A percentile compares a stretch with the other conserved stretches of the same genome.
phyloP scores from a whole-genome alignment of 2,797 vertebrate genomes.

The Tamandua tetradactyla region DNA sequence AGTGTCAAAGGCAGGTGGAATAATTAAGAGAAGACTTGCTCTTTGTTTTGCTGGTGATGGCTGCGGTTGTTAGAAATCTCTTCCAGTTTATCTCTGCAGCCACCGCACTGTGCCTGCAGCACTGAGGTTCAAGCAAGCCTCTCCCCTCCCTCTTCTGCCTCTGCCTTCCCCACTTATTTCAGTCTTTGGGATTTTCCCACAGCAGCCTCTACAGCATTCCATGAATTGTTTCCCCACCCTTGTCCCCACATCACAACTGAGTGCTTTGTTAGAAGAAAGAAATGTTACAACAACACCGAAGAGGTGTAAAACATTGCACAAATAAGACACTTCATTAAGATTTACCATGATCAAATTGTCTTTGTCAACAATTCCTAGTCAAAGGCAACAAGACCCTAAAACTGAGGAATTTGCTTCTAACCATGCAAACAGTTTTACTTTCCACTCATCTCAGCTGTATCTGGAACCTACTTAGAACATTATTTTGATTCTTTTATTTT shows the following conservation, averaged over 20 bases:
- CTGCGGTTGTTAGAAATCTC: neutral
- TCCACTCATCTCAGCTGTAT: neutral
- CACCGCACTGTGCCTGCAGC: neutral
- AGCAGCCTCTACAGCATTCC: neutral
- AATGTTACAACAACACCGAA: neutral
- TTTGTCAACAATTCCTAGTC: constrained; percentile 36
- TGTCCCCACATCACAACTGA: neutral
- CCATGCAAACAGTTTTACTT: neutral
- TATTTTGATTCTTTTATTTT: neutral
- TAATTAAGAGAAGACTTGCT: neutral
- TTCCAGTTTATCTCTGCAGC: constrained; percentile 28
- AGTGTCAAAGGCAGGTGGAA: constrained; percentile 57
- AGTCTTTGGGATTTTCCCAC: constrained; percentile 54
- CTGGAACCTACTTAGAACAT: neutral
- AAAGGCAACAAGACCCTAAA: neutral
- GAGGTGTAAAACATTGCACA: neutral
- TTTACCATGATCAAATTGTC: constrained; percentile 47
- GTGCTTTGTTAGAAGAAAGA: constrained; percentile 36
- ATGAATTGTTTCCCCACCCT: neutral
- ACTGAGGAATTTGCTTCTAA: constrained; percentile 25
- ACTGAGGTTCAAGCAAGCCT: constrained; percentile 9
- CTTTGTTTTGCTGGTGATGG: neutral
- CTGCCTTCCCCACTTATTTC: neutral
- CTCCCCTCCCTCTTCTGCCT: neutral
- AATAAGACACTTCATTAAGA: neutral